Percentiles rank a stretch among this genome's conserved stretches.
Evolutionary conservation across 1,140 invertebrate species (phyloP).

Genomic region (Procambarus virginalis): DNA sequence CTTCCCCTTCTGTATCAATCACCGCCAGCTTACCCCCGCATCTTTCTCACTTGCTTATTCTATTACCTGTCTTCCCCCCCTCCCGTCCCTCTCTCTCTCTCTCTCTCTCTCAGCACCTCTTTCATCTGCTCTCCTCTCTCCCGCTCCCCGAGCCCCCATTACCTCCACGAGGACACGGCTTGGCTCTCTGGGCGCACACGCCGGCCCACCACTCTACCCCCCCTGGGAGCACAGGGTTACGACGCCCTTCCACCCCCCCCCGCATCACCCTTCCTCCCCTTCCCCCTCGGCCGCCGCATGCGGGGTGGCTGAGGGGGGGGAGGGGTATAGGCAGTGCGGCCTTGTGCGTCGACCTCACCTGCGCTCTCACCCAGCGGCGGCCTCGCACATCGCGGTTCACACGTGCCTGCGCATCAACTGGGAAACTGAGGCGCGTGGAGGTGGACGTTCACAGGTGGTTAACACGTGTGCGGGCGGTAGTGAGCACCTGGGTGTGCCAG

Average conservation of each 20-base stretch:
- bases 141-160: neutral
- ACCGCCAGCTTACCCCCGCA: no score
- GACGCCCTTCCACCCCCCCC: neutral
- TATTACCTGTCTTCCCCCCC: constrained; percentile 18
- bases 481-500: no score
- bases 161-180: neutral
- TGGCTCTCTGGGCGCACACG: neutral
- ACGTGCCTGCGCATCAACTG: neutral
- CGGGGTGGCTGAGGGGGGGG: neutral
- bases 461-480: no score
- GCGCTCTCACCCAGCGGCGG: neutral
- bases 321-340: neutral
- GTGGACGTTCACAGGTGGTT: neutral
- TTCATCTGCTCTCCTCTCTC: neutral
- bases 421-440: neutral
- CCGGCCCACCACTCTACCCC: neutral
- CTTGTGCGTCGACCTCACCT: neutral
- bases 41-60: no score
- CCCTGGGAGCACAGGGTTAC: neutral
- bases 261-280: neutral
- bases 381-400: neutral
- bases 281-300: neutral
- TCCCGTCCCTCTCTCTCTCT: neutral
- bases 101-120: neutral
- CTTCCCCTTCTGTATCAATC: neutral